Evolutionary conservation across 2,888 invertebrate species (phyloP).

Genomic region (Macrosiphum euphorbiae): DNA sequence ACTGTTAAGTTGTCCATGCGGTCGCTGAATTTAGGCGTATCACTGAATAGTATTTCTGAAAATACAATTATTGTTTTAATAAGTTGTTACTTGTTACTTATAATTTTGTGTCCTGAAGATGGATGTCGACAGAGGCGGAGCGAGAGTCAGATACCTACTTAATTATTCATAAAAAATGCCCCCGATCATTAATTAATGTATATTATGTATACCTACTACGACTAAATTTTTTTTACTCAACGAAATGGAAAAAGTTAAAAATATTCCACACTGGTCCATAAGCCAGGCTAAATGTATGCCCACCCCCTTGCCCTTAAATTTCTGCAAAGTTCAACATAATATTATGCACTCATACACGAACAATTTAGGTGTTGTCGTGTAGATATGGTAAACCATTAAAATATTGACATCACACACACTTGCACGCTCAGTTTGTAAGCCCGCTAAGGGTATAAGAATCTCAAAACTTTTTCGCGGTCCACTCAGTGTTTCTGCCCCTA

Average conservation of each 20-base stretch:
- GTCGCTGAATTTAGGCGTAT: conserved; percentile 77
- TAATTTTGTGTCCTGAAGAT: neutral
- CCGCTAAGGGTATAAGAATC: neutral
- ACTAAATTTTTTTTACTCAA: neutral
- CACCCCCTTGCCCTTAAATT: neutral
- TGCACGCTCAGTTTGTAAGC: neutral
- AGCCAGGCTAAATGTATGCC: neutral
- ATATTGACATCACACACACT: neutral
- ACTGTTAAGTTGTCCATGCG: conserved; percentile 87
- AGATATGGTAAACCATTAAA: neutral
- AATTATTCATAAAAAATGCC: neutral
- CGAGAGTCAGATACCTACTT: neutral
- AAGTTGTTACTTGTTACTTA: neutral
- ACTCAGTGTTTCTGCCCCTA: neutral
- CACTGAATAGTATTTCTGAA: conserved; percentile 66
- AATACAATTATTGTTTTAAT: neutral
- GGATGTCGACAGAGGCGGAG: neutral
- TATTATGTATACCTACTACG: neutral
- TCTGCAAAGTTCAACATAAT: neutral
- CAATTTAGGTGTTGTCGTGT: neutral
- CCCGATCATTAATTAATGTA: neutral
- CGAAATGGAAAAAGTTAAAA: neutral
- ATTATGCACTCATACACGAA: neutral
- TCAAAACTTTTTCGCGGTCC: neutral
- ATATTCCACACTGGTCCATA: neutral